phyloP scores from a whole-genome alignment of 2,113 vertebrate species.

The Xiphias gladius region DNA sequence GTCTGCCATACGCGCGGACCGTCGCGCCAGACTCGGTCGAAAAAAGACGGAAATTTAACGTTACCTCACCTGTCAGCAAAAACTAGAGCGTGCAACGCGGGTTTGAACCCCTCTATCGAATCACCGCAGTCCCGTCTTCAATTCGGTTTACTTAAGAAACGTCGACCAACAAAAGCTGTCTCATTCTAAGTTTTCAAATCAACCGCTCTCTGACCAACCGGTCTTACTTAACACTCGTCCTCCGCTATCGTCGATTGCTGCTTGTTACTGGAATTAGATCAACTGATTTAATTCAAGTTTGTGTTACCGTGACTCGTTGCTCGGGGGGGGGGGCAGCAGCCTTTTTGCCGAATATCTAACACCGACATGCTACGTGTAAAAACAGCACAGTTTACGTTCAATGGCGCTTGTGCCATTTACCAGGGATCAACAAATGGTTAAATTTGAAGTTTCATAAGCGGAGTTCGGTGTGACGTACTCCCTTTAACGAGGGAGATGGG shows the following conservation, averaged over 20 bases:
- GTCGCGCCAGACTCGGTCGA: not conserved
- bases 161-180: not conserved
- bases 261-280: not conserved
- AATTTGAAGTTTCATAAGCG: not conserved
- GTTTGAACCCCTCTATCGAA: rapidly evolving
- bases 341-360: not conserved
- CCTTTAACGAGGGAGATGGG: not conserved
- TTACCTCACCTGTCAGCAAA: rapidly evolving
- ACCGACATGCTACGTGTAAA: rapidly evolving
- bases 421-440: not conserved
- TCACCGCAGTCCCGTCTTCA: rapidly evolving
- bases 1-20: not conserved
- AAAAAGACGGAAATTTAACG: not conserved
- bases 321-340: no score
- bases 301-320: no score
- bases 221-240: rapidly evolving
- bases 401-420: rapidly evolving
- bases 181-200: not conserved
- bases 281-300: no score
- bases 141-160: not conserved
- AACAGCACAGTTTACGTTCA: rapidly evolving
- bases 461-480: slow-evolving; percentile 26
- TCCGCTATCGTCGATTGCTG: not conserved
- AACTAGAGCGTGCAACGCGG: rapidly evolving
- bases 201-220: not conserved